phyloP scores from a whole-genome alignment of 2,797 vertebrate genomes.

The Gadopsis marmoratus region DNA sequence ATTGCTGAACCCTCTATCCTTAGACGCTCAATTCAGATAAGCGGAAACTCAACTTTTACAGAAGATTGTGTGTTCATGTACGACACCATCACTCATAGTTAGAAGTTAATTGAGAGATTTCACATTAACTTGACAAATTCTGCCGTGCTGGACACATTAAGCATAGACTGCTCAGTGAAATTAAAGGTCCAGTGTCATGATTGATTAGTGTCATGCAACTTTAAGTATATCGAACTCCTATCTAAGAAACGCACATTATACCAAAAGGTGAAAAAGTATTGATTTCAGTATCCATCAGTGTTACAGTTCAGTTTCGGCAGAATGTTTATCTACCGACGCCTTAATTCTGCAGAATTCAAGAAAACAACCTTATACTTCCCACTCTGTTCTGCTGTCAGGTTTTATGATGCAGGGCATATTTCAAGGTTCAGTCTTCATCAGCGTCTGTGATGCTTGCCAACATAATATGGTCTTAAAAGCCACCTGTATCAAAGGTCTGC shows the following conservation, averaged over 20 bases:
- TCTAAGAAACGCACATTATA: slow-evolving; percentile 55
- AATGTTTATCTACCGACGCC: slow-evolving; percentile 46
- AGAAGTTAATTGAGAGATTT: slow-evolving; percentile 29
- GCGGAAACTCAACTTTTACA: background rate
- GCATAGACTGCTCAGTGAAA: slow-evolving; percentile 51
- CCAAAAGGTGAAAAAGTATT: slow-evolving; percentile 48
- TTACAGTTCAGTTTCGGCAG: slow-evolving; percentile 44
- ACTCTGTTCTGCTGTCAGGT: slow-evolving; percentile 53
- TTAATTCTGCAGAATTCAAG: slow-evolving; percentile 55
- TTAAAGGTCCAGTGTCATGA: slow-evolving; percentile 47
- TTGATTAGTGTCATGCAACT: slow-evolving; percentile 68
- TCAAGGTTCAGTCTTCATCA: slow-evolving; percentile 63
- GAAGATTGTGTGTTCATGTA: background rate
- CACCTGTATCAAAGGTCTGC: slow-evolving; percentile 63
- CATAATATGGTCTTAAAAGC: slow-evolving; percentile 57
- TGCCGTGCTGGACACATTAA: slow-evolving; percentile 34
- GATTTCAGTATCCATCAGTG: slow-evolving; percentile 49
- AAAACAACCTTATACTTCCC: slow-evolving; percentile 57
- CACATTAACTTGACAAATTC: slow-evolving; percentile 59
- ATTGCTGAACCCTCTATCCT: background rate
- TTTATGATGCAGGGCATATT: slow-evolving; percentile 63
- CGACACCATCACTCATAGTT: slow-evolving; percentile 13
- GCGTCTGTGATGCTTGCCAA: slow-evolving; percentile 39
- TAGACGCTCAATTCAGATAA: too few relatives aligned
- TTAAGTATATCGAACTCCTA: slow-evolving; percentile 66